Conservation (phyloP, 2,113 vertebrate genomes). For the Crocuta crocuta region DNA sequence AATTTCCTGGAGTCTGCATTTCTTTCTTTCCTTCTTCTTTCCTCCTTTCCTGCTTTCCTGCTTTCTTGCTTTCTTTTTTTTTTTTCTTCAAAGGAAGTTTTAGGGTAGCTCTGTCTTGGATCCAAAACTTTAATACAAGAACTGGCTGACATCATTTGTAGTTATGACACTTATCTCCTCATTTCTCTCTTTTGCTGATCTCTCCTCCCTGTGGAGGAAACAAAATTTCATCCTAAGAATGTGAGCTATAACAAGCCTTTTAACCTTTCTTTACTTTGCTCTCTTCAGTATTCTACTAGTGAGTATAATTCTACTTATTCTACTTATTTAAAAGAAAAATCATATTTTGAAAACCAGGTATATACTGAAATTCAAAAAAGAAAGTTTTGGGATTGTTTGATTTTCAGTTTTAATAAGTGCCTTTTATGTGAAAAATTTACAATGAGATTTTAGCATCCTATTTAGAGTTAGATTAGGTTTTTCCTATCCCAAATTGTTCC, state of each 20-base stretch:
- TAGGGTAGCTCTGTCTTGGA: constrained; percentile 62
- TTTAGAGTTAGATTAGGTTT: constrained; percentile 19
- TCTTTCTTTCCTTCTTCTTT: background rate
- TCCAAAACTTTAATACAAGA: constrained; percentile 47
- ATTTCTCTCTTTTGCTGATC: constrained; percentile 17
- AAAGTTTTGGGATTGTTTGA: constrained; percentile 33
- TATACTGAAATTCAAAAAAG: constrained; percentile 27
- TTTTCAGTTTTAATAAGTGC: constrained; percentile 46
- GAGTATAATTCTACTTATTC: constrained; percentile 66
- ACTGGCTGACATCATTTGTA: constrained; percentile 55
- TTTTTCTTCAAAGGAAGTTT: constrained; percentile 62
- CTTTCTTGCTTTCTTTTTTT: too few relatives aligned
- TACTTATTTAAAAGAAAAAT: constrained; percentile 33
- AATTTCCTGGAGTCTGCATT: constrained; percentile 62
- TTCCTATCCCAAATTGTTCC: background rate
- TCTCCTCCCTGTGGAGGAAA: constrained; percentile 62
- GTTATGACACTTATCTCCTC: constrained; percentile 53
- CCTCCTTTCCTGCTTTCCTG: too few relatives aligned
- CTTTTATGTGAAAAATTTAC: constrained; percentile 17
- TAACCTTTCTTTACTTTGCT: constrained; percentile 70
- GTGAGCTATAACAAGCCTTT: constrained; percentile 29
- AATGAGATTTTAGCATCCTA: background rate
- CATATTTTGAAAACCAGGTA: constrained; percentile 35
- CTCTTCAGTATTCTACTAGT: constrained; percentile 75
- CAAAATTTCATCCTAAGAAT: constrained; percentile 44